Evolutionary conservation across 2,888 invertebrate genomes (phyloP), one percentile per base, ranked within the genome.

Genomic region (Bimastos eiseni): DNA sequence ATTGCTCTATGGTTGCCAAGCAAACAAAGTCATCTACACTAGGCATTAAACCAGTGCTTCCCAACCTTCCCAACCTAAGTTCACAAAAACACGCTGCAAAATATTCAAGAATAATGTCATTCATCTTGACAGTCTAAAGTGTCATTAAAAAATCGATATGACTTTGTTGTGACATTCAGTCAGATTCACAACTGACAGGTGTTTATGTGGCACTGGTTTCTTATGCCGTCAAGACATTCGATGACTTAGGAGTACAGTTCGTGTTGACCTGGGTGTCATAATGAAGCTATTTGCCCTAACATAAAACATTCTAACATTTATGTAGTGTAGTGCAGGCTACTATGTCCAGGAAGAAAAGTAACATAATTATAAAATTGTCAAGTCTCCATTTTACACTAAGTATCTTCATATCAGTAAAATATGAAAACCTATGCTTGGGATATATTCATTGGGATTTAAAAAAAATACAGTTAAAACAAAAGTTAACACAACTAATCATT

Each of bases 21-120:
- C n/a, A n/a, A n/a, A n/a, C n/a, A n/a, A 24, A 49, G n/a, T 70
- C n/a, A 70, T 49, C 49, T 49, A 49, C 49, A 21, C 49, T 70
- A 70, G 70, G 70, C 70, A 70, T n/a, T 70, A 70, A 70, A 70
- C 70, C 70, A 70, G 70, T 70, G n/a, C n/a, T n/a, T n/a, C n/a
- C n/a, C n/a, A n/a, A n/a, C n/a, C n/a, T n/a, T n/a, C n/a, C n/a
- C n/a, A n/a, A n/a, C n/a, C n/a, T 24, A 49, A 49, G 21, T 70
- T n/a, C 6, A 70, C 70, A n/a, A 70, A 70, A 70, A n/a, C 30
- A 30, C 30, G 4, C 30, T 70, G 13, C 70, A 70, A 70, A 70
- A 70, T 70, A 70, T 11, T n/a, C 17, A 70, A n/a, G n/a, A n/a
- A n/a, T n/a, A n/a, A n/a, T n/a, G n/a, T n/a, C n/a, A n/a, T n/a